phyloP scores from a whole-genome alignment of 2,797 vertebrate genomes.

The Urophycis tenuis region DNA sequence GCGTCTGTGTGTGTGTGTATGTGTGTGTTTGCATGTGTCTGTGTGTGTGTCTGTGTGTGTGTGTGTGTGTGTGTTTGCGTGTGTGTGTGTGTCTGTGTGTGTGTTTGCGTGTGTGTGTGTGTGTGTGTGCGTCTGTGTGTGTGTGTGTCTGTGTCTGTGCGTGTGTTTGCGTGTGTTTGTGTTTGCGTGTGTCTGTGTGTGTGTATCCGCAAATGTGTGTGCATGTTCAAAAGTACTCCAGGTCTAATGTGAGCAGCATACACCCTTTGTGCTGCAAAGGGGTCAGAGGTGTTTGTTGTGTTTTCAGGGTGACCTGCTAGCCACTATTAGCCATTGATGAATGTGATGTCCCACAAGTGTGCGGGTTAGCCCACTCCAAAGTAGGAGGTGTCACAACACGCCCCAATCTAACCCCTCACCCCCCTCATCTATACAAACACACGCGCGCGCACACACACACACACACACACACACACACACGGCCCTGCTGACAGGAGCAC shows the following conservation, averaged over 20 bases:
- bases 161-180: no score
- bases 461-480: slow-evolving; percentile 46
- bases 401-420: slow-evolving; percentile 62
- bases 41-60: background rate
- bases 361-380: slow-evolving; percentile 71
- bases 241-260: slow-evolving; percentile 61
- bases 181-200: background rate
- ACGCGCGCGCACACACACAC: slow-evolving; percentile 41
- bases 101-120: background rate
- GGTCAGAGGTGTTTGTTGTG: slow-evolving; percentile 78
- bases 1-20: background rate
- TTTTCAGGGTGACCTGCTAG: slow-evolving; percentile 82
- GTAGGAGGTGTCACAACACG: slow-evolving; percentile 70
- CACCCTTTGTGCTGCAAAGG: slow-evolving; percentile 64
- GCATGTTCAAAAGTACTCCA: slow-evolving; percentile 28
- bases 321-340: slow-evolving; percentile 82
- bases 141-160: no score
- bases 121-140: background rate
- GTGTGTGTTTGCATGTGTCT: background rate
- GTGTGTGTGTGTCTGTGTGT: background rate
- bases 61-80: background rate
- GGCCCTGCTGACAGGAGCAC: slow-evolving; percentile 73
- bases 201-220: background rate
- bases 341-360: slow-evolving; percentile 80
- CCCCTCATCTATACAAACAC: slow-evolving; percentile 56